Base-by-base conservation (phyloP, 1,140 invertebrate species). In the Mizuhopecten yessoensis region DNA sequence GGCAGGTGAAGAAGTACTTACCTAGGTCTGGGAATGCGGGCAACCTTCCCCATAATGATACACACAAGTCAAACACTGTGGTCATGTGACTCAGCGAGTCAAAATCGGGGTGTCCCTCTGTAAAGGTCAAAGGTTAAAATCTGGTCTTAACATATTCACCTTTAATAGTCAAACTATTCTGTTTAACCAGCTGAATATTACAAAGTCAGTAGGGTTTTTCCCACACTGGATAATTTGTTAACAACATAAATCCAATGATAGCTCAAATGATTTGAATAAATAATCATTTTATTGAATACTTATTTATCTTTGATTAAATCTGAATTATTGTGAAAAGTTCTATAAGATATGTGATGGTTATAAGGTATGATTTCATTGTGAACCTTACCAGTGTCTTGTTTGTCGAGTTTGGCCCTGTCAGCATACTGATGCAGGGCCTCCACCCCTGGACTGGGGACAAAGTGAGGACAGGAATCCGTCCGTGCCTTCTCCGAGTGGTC, bases 41-140 rank as follows among this genome's bases (percentile, higher is more conserved):
- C 29, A 95, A 90, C 87, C 89, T 97, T 3, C 98, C 98, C 98
- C 98, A 99, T 0, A 99, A 97, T 0, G 98, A 98, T 0, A 98
- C 97, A 94, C 98, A 98, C 0, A 99, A 97, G 57, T 98, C 97
- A 98, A 98, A 99, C n/a, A 99, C 97, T 86, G 95, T 94, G 23
- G 93, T 92, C 89, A 94, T 95, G 87, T 96, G 96, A 87, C 92
- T 89, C n/a, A 96, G 87, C 87, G 91, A 92, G 23, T 75, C 89
- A 34, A 88, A 57, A 92, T 96, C 96, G 33, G 95, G 93, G 42
- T 95, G 94, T 11, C 91, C 92, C 86, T 92, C 95, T 96, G 90
- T n/a, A 94, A 92, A n/a, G 57, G 36, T 39, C 13, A 13, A n/a
- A 39, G 36, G 36, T 86, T 87, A 20, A 91, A 87, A 39, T 86